phyloP scores from a whole-genome alignment of 2,113 vertebrate genomes.

The Thalassoma bifasciatum region DNA sequence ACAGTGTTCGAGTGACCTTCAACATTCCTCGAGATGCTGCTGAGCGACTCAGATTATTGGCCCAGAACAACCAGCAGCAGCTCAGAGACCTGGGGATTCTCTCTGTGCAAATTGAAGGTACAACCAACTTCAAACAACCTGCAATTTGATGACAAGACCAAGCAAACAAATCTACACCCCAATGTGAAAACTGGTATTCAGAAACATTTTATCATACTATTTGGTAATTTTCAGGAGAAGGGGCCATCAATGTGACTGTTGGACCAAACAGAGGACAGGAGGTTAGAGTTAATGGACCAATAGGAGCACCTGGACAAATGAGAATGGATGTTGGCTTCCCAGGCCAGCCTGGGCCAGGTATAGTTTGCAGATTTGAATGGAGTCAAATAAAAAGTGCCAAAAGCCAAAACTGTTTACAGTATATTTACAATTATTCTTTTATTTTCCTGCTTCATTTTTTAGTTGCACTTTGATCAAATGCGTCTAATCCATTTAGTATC shows the following conservation, averaged over 20 bases:
- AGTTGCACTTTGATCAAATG: too few relatives aligned
- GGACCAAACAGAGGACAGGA: constrained; percentile 93
- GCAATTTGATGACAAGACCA: background rate
- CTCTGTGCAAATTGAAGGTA: constrained; percentile 98
- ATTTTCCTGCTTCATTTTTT: too few relatives aligned
- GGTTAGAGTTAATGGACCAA: constrained; percentile 94
- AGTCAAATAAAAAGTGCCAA: background rate
- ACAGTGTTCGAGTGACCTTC: constrained; percentile 98
- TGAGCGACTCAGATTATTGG: constrained; percentile 91
- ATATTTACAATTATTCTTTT: too few relatives aligned
- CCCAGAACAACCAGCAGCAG: constrained; percentile 98
- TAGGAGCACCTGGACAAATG: constrained; percentile 86
- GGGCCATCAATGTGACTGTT: constrained; percentile 93
- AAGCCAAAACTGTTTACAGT: too few relatives aligned
- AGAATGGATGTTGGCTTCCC: constrained; percentile 91
- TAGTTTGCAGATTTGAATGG: constrained; percentile 1
- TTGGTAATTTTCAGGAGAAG: constrained; percentile 87
- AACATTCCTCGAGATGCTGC: constrained; percentile 98
- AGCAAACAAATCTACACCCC: background rate
- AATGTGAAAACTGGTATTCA: background rate
- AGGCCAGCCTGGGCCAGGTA: constrained; percentile 91
- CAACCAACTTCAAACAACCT: background rate
- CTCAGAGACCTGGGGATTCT: constrained; percentile 97
- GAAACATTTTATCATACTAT: constrained; percentile 21
- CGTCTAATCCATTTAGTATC: background rate